Evolutionary conservation across 2,113 vertebrate species (phyloP).

Genomic region (Nycticryphes semicollaris): DNA sequence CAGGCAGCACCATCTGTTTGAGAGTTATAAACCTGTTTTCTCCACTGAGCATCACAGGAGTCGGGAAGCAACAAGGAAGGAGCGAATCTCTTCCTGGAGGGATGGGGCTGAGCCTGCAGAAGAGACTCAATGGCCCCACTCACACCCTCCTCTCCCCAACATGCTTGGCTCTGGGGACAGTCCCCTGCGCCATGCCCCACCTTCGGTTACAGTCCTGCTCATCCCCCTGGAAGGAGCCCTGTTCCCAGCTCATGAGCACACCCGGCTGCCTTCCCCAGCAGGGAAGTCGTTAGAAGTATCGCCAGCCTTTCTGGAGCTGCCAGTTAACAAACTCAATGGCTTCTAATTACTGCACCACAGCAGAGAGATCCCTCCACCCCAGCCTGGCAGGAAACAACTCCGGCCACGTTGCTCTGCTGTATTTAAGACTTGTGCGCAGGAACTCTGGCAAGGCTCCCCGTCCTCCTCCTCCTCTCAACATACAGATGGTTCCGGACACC

Average conservation of each 20-base stretch:
- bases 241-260: not conserved
- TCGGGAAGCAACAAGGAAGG: not conserved
- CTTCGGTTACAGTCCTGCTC: rapidly evolving
- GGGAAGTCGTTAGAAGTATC: not conserved
- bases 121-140: rapidly evolving
- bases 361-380: not conserved
- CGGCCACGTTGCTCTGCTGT: not conserved
- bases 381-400: not conserved
- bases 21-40: conserved; percentile 15
- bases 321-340: conserved; percentile 4
- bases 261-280: not conserved
- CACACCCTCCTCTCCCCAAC: not conserved
- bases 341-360: conserved; percentile 32
- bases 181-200: rapidly evolving
- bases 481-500: rapidly evolving
- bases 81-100: not conserved
- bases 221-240: not conserved
- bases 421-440: not conserved
- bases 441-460: not conserved
- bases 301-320: not conserved
- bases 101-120: not conserved
- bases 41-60: not conserved
- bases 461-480: not conserved
- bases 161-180: not conserved
- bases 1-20: not conserved